Evolutionary conservation across 1,140 invertebrate genomes (phyloP), one percentile per base, ranked within the genome.

Genomic region (Philopotamus ludificatus): DNA sequence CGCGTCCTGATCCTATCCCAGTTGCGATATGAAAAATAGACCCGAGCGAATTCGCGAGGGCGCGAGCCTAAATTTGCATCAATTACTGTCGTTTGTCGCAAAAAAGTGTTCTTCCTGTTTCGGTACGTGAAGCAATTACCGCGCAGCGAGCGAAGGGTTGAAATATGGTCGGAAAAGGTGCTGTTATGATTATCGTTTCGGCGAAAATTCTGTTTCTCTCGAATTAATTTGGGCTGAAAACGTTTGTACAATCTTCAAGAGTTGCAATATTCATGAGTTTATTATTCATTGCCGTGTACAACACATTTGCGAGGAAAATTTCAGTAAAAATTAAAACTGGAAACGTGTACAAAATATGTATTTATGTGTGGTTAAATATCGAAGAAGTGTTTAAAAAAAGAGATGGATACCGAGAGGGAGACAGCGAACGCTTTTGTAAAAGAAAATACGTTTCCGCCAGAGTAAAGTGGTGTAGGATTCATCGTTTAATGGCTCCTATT

Each of bases 401-500:
- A n/a, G n/a, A n/a, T n/a, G n/a, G n/a, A n/a, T n/a, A n/a, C n/a
- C n/a, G n/a, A n/a, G 12, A 34, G 4, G 28, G 12, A 34, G 28
- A 34, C 28, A 34, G 28, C 28, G 28, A 34, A 34, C 28, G 12
- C 4, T 34, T 34, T n/a, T n/a, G n/a, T 34, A 34, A 4, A 34
- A 34, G 28, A 34, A 34, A 34, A 34, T 34, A 34, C 4, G 28
- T 34, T 34, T 12, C 28, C 12, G 28, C 28, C 4, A 34, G 12
- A 34, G 28, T 34, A 34, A 34, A 34, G 12, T 34, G 28, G 4
- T 4, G 28, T 12, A 34, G 28, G 22, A 9, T 53, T 15, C 23
- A 53, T 53, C 22, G 18, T 22, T 22, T 53, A 53, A 53, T 53
- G 21, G 50, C 50, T 3, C 23, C 50, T 53, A 53, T 53, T 53